Conservation (phyloP, 2,113 vertebrate genomes). For the Charina bottae region DNA sequence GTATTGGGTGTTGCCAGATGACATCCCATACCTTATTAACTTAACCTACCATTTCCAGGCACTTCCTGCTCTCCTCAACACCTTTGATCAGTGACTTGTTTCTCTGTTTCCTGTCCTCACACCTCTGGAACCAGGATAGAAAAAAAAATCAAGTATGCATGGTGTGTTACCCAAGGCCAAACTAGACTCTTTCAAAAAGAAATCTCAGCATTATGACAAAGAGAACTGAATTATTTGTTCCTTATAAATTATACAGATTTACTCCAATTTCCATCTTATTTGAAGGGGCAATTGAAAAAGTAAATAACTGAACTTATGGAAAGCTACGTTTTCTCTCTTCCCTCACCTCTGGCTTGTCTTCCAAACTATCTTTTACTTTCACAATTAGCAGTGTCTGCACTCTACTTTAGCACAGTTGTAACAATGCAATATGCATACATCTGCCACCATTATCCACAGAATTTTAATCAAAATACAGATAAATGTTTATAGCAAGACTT, state of each 20-base stretch:
- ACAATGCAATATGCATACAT: background rate
- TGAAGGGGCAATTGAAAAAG: background rate
- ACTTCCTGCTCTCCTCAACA: slow-evolving; percentile 15
- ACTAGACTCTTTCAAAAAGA: background rate
- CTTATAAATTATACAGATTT: background rate
- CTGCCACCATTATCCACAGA: background rate
- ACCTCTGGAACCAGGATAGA: slow-evolving; percentile 43
- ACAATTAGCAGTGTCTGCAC: background rate
- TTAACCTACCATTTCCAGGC: slow-evolving; percentile 66
- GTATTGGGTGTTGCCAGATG: background rate
- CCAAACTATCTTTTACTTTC: background rate
- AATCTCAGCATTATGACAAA: background rate
- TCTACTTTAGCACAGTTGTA: too few relatives aligned
- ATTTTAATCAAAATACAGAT: background rate
- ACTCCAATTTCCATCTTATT: background rate
- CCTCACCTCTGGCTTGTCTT: background rate
- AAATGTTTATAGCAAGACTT: background rate
- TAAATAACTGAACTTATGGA: background rate
- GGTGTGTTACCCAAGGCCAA: background rate
- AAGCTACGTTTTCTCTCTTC: background rate
- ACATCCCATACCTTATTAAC: background rate
- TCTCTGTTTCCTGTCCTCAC: slow-evolving; percentile 28
- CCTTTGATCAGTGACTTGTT: slow-evolving; percentile 35
- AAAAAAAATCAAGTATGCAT: background rate
- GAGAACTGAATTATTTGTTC: background rate